Evolutionary conservation across 2,888 invertebrate genomes (phyloP).

Genomic region (Heliothis peltigera): DNA sequence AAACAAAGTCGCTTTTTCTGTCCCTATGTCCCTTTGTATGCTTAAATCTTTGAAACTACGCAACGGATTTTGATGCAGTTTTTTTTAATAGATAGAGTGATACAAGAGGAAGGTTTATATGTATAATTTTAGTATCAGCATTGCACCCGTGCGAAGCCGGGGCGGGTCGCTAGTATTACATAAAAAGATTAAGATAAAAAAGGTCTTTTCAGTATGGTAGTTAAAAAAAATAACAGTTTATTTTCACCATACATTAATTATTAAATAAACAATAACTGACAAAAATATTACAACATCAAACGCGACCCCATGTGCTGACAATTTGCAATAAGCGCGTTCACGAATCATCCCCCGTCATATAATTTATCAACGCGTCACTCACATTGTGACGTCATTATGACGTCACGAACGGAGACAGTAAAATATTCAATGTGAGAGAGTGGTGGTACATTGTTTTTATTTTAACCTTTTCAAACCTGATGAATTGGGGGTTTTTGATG

Average conservation of each 20-base stretch:
- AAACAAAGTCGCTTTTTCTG: no score
- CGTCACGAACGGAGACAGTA: conserved; percentile 14
- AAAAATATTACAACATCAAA: conserved; percentile 7
- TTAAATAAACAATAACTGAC: background rate
- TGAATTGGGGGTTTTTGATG: conserved; percentile 5
- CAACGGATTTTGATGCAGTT: no score
- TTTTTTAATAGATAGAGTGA: no score
- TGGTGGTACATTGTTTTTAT: conserved; percentile 25
- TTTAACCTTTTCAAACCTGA: conserved; percentile 16
- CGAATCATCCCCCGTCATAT: conserved; percentile 17
- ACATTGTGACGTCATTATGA: conserved; percentile 5
- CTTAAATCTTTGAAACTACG: no score
- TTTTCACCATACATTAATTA: background rate
- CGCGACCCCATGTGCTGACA: background rate
- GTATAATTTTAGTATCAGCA: no score
- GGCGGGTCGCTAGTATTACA: no score
- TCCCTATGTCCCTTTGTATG: no score
- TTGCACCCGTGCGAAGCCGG: no score
- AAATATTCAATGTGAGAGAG: conserved; percentile 19
- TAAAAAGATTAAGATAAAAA: no score
- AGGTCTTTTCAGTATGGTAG: background rate
- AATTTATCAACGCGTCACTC: conserved; percentile 42
- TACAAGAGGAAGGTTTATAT: no score
- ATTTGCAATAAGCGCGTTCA: conserved; percentile 18
- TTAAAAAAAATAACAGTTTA: background rate